Base-by-base conservation (phyloP, 2,113 vertebrate species). In the Heteronetta atricapilla region DNA sequence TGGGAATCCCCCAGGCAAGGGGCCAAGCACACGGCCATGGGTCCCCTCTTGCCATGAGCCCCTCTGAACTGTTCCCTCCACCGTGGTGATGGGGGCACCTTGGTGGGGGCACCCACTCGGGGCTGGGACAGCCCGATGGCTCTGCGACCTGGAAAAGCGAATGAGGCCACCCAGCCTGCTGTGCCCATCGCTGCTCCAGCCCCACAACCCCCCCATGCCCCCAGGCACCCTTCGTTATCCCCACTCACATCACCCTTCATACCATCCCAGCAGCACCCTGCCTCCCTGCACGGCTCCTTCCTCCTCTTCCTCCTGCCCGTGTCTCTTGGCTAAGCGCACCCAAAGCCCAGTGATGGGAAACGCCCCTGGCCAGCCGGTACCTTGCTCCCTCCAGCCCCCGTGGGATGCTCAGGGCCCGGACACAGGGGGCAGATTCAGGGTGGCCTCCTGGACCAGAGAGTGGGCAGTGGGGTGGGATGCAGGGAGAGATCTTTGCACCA, bases 1-100 rank as follows among this genome's bases (percentile, higher is more conserved):
- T 58, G 63, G 48, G 80, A 66, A 29, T 28, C 58, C 22, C 44
- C 14, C 10, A 14, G 13, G 13, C 1, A 1, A 38, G n/a, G 42
- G 36, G 17, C 50, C 44, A 26, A 42, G 33, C 7, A 0, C 1
- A 16, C 0, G 5, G 26, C 26, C 0, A 0, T 7, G 62, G 52
- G 44, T 79, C n/a, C 34, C 31, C 48, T 33, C 53, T 86, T 7
- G 0, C 76, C 44, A 58, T 0, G 0, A 86, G 36, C 29, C 42
- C 19, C 40, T 55, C 11, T 0, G 29, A 13, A 48, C 44, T 40
- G 15, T 3, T 56, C 16, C 46, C 25, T 44, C 23, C 52, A 21
- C 29, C 17, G 4, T 2, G 1, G 22, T 1, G 3, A 26, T 42
- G 68, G 87, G 16, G 63, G 42, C 66, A 36, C 9, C 16, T 20